Evolutionary conservation across 2,888 invertebrate species (phyloP).

Genomic region (Drosophila rubida): DNA sequence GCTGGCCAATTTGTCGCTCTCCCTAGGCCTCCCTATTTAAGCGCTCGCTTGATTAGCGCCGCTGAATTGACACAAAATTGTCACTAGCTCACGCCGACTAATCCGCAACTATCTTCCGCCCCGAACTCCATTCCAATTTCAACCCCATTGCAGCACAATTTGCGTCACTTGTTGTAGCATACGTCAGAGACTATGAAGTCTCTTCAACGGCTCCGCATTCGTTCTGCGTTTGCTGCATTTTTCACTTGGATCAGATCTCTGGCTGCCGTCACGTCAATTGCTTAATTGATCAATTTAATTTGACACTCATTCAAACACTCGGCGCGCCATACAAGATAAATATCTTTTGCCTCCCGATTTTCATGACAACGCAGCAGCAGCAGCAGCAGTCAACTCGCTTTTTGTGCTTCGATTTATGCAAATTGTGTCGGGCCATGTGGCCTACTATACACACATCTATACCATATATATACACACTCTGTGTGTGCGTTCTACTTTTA

Average conservation of each 20-base stretch:
- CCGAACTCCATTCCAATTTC: conserved; percentile 23
- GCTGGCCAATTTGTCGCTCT: conserved; percentile 68
- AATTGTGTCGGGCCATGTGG: conserved; percentile 73
- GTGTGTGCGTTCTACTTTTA: conserved; percentile 43
- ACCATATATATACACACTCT: background rate
- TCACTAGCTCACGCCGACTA: conserved; percentile 48
- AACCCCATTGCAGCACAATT: conserved; percentile 53
- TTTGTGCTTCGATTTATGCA: conserved; percentile 79
- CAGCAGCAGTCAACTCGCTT: conserved; percentile 52
- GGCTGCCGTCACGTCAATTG: conserved; percentile 69
- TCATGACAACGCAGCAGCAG: conserved; percentile 41
- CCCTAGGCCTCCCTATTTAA: conserved; percentile 46
- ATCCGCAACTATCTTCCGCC: background rate
- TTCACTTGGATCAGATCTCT: conserved; percentile 22
- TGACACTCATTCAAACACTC: conserved; percentile 79
- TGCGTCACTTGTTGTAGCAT: conserved; percentile 65
- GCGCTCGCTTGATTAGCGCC: conserved; percentile 74
- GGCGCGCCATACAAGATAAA: conserved; percentile 65
- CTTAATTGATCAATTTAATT: conserved; percentile 83
- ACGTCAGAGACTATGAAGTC: conserved; percentile 50
- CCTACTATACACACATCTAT: conserved; percentile 37
- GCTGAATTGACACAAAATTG: conserved; percentile 78
- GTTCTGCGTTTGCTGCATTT: conserved; percentile 47
- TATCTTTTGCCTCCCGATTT: conserved; percentile 76
- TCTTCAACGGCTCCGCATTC: background rate